Percentiles rank a stretch among this genome's conserved stretches.
Evolutionary conservation across 2,888 invertebrate genomes (phyloP).

Genomic region (Steinernema hermaphroditum): DNA sequence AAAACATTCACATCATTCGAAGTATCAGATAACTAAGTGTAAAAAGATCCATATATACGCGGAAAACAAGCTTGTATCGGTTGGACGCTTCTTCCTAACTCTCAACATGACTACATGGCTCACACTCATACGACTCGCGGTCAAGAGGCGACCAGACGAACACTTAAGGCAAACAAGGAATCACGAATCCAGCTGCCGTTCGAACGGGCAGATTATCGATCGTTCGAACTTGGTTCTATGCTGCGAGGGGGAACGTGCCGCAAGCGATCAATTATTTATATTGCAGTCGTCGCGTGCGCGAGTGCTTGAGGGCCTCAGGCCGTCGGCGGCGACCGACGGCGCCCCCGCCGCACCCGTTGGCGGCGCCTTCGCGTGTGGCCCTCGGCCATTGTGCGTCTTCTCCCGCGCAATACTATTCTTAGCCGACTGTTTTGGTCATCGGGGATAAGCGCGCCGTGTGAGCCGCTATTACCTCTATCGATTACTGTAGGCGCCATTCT

Average conservation of each 20-base stretch:
- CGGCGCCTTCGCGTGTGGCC: conserved; percentile 8
- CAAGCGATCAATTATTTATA: conserved; percentile 26
- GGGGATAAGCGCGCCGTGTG: too few species aligned
- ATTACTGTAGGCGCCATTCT: too few species aligned
- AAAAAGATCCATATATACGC: too few species aligned
- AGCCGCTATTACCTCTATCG: too few species aligned
- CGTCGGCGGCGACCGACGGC: background rate
- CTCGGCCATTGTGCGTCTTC: background rate
- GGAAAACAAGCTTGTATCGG: too few species aligned
- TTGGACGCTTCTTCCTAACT: too few species aligned
- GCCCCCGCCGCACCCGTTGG: background rate
- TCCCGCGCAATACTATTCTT: conserved; percentile 2
- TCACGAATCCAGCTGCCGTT: background rate
- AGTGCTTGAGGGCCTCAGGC: conserved; percentile 16
- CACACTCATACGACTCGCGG: too few species aligned
- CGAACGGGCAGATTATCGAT: background rate
- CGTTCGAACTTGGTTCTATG: background rate
- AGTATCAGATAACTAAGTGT: too few species aligned
- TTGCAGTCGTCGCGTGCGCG: conserved; percentile 10
- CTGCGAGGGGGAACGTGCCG: background rate
- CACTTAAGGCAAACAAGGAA: background rate
- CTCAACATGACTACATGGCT: too few species aligned
- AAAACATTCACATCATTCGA: too few species aligned
- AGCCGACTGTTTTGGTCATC: background rate
- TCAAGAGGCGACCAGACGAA: too few species aligned